Evolutionary conservation across 64 coral and sea anemone species (phyloP).

Genomic region (Catalaphyllia jardinei): DNA sequence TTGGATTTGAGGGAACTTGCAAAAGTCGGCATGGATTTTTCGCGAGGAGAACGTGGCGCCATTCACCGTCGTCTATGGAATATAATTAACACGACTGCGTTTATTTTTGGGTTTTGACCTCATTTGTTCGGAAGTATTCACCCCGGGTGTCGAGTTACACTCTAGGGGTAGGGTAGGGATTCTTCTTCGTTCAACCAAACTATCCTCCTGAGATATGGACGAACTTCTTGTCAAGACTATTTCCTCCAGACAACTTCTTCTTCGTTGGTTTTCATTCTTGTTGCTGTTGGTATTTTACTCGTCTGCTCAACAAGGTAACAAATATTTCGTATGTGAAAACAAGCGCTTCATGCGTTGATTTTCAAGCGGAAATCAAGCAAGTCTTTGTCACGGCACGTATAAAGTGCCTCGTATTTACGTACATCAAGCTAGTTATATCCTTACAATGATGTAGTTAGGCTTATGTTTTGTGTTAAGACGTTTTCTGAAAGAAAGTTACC

Average conservation of each 20-base stretch:
- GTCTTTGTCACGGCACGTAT: too few relatives aligned
- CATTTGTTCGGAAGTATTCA: background rate
- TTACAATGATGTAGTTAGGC: too few relatives aligned
- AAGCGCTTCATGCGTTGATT: background rate
- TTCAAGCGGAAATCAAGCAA: too few relatives aligned
- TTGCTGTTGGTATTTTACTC: background rate
- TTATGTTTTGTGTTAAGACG: background rate
- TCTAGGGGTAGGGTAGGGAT: background rate
- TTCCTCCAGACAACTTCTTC: background rate
- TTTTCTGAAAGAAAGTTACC: background rate
- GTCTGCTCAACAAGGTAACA: background rate
- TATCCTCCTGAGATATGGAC: background rate
- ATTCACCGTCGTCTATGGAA: background rate
- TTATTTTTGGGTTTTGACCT: constrained; percentile 3
- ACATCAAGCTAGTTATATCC: background rate
- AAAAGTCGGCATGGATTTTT: background rate
- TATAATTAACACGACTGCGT: background rate
- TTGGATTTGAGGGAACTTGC: background rate
- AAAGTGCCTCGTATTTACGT: background rate
- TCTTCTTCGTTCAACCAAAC: too few relatives aligned
- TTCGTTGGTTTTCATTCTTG: background rate
- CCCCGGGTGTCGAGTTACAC: background rate
- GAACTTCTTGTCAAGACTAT: background rate
- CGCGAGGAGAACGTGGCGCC: too few relatives aligned
- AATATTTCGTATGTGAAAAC: background rate